These are phyloP conservation scores for Echinometra lucunter DNA, from an alignment of 53 echinoderm and acorn worm species.

Conservation along the genomic window DNA sequence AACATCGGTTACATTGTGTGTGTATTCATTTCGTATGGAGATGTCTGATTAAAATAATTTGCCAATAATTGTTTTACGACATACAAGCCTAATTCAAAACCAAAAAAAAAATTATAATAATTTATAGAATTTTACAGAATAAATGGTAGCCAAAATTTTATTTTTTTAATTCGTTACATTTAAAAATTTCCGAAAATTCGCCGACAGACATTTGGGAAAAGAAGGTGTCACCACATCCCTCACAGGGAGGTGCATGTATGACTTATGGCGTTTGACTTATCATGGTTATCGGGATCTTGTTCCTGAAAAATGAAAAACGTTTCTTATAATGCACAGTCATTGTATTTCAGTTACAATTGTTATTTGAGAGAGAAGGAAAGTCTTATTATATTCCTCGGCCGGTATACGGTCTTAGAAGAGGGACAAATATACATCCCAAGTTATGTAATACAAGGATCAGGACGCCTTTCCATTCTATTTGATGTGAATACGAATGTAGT, in stretches of 20 bases:
- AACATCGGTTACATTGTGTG: too few relatives aligned
- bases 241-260: not conserved
- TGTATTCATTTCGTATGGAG: too few relatives aligned
- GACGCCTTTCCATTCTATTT: not conserved
- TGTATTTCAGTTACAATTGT: not conserved
- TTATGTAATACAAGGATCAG: not conserved
- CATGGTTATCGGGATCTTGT: not conserved
- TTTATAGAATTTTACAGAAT: not conserved
- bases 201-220: not conserved
- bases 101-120: not conserved
- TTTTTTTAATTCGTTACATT: not conserved
- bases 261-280: too few relatives aligned
- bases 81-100: too few relatives aligned
- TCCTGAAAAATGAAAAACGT: not conserved
- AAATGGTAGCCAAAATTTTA: too few relatives aligned
- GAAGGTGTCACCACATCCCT: not conserved
- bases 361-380: not conserved
- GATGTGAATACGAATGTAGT: not conserved
- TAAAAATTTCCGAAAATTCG: not conserved
- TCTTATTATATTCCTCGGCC: not conserved
- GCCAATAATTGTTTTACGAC: too few relatives aligned
- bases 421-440: not conserved
- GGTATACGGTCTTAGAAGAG: not conserved
- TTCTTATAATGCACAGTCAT: not conserved
- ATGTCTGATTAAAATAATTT: too few relatives aligned